A percentile compares a stretch with the other conserved stretches of the same genome.
phyloP scores from a whole-genome alignment of 2,888 invertebrate species.

The Clostera curtula region DNA sequence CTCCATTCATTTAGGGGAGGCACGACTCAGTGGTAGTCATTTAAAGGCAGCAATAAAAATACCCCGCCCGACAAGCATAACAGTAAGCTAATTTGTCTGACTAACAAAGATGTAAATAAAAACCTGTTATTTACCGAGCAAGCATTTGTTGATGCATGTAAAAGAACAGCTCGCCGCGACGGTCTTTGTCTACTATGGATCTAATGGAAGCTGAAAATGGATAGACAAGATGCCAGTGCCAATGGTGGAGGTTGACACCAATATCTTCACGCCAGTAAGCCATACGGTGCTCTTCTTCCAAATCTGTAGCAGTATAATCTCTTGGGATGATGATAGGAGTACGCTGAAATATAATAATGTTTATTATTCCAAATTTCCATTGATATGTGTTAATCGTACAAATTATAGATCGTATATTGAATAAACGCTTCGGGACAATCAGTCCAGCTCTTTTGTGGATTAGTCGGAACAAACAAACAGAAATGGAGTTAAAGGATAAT shows the following conservation, averaged over 20 bases:
- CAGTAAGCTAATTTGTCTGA: no score
- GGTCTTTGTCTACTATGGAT: constrained; percentile 81
- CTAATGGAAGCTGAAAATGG: constrained; percentile 74
- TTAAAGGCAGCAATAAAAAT: no score
- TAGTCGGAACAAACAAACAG: no score
- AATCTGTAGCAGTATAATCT: constrained; percentile 86
- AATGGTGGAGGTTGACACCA: constrained; percentile 86
- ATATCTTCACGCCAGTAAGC: constrained; percentile 90
- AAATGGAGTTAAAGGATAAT: no score
- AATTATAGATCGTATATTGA: no score
- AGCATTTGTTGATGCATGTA: constrained; percentile 81
- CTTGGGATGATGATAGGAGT: constrained; percentile 81
- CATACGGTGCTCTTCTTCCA: constrained; percentile 86
- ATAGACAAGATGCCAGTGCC: constrained; percentile 89
- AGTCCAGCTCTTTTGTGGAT: no score
- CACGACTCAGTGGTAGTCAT: no score
- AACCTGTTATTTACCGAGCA: constrained; percentile 45
- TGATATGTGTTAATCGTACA: no score
- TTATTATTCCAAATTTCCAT: background rate
- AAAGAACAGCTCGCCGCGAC: constrained; percentile 86
- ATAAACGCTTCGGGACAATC: no score
- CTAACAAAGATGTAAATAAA: no score
- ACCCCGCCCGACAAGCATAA: no score
- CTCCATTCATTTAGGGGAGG: no score
- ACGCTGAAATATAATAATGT: constrained; percentile 44